Conservation (phyloP, 2,797 vertebrate genomes). For the Danionella dracula region DNA sequence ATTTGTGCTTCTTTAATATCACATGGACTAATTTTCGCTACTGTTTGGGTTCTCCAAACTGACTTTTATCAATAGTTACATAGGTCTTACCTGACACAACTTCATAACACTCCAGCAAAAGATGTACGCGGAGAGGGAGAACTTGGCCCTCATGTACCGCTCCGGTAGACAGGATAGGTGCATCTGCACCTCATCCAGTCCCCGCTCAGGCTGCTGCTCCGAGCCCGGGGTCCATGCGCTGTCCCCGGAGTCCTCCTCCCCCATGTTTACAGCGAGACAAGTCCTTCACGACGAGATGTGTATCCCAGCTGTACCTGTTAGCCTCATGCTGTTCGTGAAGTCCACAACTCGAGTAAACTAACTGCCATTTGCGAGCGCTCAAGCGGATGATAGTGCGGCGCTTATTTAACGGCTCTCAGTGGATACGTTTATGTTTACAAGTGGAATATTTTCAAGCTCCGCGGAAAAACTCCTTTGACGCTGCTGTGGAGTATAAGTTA, state of each 20-base stretch:
- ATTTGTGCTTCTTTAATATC: too few species aligned
- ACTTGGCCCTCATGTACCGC: constrained; percentile 54
- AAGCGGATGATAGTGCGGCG: neutral
- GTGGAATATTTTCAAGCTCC: neutral
- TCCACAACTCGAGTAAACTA: neutral
- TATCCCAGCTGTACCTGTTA: neutral
- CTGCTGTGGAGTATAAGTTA: neutral
- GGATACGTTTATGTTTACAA: too few species aligned
- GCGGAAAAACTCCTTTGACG: neutral
- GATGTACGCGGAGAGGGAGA: constrained; percentile 52
- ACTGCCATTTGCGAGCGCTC: neutral
- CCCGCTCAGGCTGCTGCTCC: constrained; percentile 19
- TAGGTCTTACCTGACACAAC: constrained; percentile 68
- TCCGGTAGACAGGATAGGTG: constrained; percentile 58
- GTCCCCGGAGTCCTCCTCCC: neutral
- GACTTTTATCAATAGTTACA: too few species aligned
- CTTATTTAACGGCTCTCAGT: neutral
- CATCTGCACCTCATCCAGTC: constrained; percentile 55
- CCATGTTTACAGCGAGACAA: constrained; percentile 22
- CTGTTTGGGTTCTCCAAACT: too few species aligned
- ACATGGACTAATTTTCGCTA: too few species aligned
- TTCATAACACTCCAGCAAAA: constrained; percentile 58
- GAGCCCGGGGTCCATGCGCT: neutral
- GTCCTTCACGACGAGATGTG: neutral
- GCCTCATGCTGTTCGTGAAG: neutral